Evolutionary conservation across 2,888 invertebrate species (phyloP), one percentile per base, ranked within the genome.

Genomic region (Nomada fucata): DNA sequence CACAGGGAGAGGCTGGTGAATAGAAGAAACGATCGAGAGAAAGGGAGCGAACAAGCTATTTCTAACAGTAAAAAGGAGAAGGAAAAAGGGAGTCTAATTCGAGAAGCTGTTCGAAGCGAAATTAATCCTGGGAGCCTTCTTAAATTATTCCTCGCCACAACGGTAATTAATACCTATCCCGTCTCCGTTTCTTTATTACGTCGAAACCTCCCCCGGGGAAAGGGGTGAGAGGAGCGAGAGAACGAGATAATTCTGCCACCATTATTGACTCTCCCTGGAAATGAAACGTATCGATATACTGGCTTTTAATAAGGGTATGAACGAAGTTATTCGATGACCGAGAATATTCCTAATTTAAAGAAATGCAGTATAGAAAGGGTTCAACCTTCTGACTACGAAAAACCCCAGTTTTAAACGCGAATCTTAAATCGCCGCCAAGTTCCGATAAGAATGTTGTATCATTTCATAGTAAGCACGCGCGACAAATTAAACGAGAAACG

Each of bases 101-200:
- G 69, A n/a, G 69, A 65, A 68, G 69, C 68, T 71, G 59, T 69
- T 70, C 70, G 55, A 36, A 57, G 73, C 23, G 63, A 57, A 72
- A 82, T 79, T 71, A 82, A 79, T 76, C 53, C 76, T n/a, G 15
- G 55, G 64, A 75, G 50, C 71, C 61, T 64, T 63, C 71, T 79
- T 82, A 76, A 72, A 76, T 82, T 82, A 79, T 79, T 69, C 71
- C 61, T 60, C 60, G 2, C 67, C 69, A 47, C 59, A 61, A 47
- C 42, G 69, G 63, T 82, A 79, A 82, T 82, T 82, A 82, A 82
- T 82, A 82, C 72, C 57, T 75, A 79, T 69, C 70, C 74, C 47
- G 60, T 74, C 57, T 79, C 52, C 65, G 50, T 63, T 82, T 65
- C 71, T 72, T 65, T 68, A 80, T 77, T 63, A 64, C 61, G 47